Conservation (phyloP, 2,888 invertebrate species). For the Xanthorhoe designata region DNA sequence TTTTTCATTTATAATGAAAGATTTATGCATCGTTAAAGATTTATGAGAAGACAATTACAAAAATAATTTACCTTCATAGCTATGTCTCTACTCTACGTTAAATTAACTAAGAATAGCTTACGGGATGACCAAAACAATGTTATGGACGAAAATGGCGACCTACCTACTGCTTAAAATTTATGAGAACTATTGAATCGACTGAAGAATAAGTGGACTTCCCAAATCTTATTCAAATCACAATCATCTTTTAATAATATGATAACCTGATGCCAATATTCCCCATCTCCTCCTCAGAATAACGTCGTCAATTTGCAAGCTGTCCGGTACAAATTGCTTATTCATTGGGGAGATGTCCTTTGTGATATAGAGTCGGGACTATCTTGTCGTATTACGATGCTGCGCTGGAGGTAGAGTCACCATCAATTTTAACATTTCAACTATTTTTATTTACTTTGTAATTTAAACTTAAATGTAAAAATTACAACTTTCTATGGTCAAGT, state of each 20-base stretch:
- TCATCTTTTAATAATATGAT: not conserved
- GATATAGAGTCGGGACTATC: constrained; percentile 41
- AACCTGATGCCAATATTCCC: not conserved
- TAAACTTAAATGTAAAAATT: not conserved
- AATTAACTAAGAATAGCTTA: too few species aligned
- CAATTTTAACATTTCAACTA: not conserved
- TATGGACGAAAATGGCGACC: too few species aligned
- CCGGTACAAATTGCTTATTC: constrained; percentile 50
- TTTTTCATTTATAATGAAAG: too few species aligned
- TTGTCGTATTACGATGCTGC: constrained; percentile 39
- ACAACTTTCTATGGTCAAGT: not conserved
- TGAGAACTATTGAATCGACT: too few species aligned
- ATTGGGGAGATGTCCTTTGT: constrained; percentile 46
- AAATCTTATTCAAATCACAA: too few species aligned
- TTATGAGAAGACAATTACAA: too few species aligned
- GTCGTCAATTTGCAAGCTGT: constrained; percentile 48
- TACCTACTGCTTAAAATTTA: too few species aligned
- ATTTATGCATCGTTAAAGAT: too few species aligned
- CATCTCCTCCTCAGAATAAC: constrained; percentile 46
- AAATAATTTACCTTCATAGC: too few species aligned
- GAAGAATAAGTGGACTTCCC: too few species aligned
- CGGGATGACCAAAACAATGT: too few species aligned
- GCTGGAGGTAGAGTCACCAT: constrained; percentile 32
- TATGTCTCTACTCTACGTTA: too few species aligned
- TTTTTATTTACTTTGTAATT: not conserved